Percentiles rank a stretch among this genome's conserved stretches.
Evolutionary conservation across 2,113 vertebrate genomes (phyloP).

Genomic region (Leptodactylus fuscus): DNA sequence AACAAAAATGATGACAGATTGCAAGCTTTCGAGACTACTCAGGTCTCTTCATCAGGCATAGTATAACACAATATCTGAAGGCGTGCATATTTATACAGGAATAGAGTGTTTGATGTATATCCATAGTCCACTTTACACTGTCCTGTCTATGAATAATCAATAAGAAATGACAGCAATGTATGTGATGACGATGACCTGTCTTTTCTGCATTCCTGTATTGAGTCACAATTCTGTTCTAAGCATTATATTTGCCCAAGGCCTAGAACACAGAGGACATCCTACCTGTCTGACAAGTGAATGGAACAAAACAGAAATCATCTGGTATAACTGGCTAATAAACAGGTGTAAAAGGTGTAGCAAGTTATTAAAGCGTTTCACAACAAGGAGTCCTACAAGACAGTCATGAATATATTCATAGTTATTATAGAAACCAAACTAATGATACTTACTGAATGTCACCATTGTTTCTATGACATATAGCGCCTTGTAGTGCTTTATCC

Average conservation of each 20-base stretch:
- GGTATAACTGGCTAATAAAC: neutral
- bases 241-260: neutral
- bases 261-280: neutral
- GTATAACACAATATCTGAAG: too few species aligned
- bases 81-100: too few species aligned
- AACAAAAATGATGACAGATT: too few species aligned
- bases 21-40: too few species aligned
- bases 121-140: too few species aligned
- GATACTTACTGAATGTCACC: neutral
- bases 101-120: too few species aligned
- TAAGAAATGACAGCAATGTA: slow-evolving; percentile 14
- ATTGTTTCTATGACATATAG: neutral
- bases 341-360: neutral
- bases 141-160: slow-evolving; percentile 1
- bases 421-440: neutral
- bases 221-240: neutral
- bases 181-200: slow-evolving; percentile 10
- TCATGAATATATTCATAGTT: neutral
- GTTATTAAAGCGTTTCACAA: neutral
- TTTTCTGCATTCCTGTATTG: slow-evolving; percentile 1
- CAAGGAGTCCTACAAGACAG: neutral
- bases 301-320: neutral
- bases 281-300: slow-evolving; percentile 13
- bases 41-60: too few species aligned
- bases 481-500: neutral